Percentiles rank a stretch among this genome's conserved stretches.
phyloP scores from a whole-genome alignment of 1,140 invertebrate genomes.

The Drosophila leontia region DNA sequence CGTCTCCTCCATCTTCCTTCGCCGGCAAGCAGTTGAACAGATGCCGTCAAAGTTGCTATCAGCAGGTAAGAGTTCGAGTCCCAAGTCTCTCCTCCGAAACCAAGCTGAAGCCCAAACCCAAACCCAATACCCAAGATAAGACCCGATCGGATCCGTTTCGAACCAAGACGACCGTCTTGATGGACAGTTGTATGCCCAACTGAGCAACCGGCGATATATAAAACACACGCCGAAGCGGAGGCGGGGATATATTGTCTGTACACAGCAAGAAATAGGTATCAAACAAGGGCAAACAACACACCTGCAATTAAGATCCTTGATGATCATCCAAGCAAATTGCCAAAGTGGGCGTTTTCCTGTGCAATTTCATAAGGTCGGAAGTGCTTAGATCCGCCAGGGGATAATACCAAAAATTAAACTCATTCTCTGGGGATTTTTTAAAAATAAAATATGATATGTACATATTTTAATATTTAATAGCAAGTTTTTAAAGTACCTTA shows the following conservation, averaged over 20 bases:
- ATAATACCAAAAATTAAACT: not conserved
- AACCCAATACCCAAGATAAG: conserved; percentile 36
- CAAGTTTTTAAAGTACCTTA: not conserved
- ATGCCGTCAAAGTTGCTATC: conserved; percentile 79
- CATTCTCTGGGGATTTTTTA: not conserved
- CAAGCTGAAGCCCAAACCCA: conserved; percentile 4
- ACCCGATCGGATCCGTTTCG: conserved; percentile 34
- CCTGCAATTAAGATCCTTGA: conserved; percentile 10
- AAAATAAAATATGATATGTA: not conserved
- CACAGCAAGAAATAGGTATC: conserved; percentile 17
- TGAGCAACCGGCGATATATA: conserved; percentile 35
- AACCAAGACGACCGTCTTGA: conserved; percentile 48
- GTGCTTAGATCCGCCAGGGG: not conserved
- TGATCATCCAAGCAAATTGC: not conserved
- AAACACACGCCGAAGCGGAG: conserved; percentile 1
- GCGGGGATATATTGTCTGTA: conserved; percentile 4
- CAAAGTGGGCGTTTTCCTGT: not conserved
- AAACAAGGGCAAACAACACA: not conserved
- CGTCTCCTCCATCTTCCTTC: conserved; percentile 16
- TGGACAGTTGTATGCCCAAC: conserved; percentile 69
- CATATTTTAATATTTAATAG: not conserved
- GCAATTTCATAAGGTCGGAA: conserved; percentile 5
- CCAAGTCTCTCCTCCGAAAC: not conserved
- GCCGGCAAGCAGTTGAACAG: conserved; percentile 65
- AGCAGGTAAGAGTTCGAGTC: conserved; percentile 64